Evolutionary conservation across 2,888 invertebrate species (phyloP).

Genomic region (Drosophila picticornis): DNA sequence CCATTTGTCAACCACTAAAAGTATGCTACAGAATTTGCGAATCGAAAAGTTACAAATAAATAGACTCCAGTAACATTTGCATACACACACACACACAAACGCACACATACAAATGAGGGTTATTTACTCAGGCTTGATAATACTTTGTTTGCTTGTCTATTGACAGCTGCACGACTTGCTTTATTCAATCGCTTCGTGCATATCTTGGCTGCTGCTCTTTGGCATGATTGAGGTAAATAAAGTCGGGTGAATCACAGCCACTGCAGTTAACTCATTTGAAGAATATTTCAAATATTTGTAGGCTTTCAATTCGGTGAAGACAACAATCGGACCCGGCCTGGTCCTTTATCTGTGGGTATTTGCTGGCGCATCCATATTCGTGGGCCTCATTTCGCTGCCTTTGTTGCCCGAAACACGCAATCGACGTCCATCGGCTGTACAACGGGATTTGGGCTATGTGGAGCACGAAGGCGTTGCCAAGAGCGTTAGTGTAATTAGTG

Average conservation of each 20-base stretch:
- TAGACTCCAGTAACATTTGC: background rate
- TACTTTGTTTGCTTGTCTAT: background rate
- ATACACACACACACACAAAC: background rate
- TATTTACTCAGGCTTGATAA: background rate
- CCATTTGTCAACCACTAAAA: background rate
- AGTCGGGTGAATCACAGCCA: background rate
- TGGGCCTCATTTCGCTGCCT: constrained; percentile 68
- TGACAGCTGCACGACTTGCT: constrained; percentile 64
- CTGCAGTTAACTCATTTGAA: background rate
- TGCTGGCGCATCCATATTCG: constrained; percentile 70
- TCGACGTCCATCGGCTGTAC: constrained; percentile 71
- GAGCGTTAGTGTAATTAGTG: constrained; percentile 43
- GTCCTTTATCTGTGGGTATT: constrained; percentile 77
- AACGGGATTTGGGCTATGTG: constrained; percentile 64
- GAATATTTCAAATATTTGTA: constrained; percentile 19
- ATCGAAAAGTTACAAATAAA: background rate
- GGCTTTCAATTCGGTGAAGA: constrained; percentile 62
- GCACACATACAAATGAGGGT: no score
- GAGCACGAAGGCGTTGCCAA: constrained; percentile 51
- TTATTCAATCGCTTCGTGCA: constrained; percentile 58
- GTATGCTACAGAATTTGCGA: constrained; percentile 3
- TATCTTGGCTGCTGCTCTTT: constrained; percentile 74
- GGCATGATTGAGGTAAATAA: constrained; percentile 68
- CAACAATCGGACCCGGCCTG: constrained; percentile 52
- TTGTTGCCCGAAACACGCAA: constrained; percentile 80